Evolutionary conservation across 2,797 vertebrate species (phyloP).

Genomic region (Fistularia tabacaria): DNA sequence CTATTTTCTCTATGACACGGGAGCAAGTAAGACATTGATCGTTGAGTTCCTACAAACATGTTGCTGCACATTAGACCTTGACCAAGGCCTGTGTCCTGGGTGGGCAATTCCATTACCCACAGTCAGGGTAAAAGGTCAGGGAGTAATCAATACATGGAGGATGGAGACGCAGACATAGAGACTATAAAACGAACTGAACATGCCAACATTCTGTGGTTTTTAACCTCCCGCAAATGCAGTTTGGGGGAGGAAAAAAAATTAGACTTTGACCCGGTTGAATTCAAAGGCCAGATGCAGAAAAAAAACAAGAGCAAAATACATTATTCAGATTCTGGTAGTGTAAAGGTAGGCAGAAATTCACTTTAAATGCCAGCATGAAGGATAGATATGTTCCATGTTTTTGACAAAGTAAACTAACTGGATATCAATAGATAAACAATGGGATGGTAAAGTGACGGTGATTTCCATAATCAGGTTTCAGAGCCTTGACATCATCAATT

Average conservation of each 20-base stretch:
- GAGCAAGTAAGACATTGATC: conserved; percentile 47
- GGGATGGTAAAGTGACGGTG: too few relatives aligned
- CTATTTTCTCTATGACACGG: conserved; percentile 33
- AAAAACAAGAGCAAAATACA: not conserved
- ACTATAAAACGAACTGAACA: conserved; percentile 35
- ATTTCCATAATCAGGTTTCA: too few relatives aligned
- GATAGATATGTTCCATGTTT: too few relatives aligned
- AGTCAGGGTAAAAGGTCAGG: conserved; percentile 46
- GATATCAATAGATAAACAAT: too few relatives aligned
- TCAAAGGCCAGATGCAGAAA: not conserved
- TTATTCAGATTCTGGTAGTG: conserved; percentile 10
- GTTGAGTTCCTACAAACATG: conserved; percentile 40
- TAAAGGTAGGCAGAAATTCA: not conserved
- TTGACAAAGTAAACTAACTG: too few relatives aligned
- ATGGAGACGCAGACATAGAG: conserved; percentile 37
- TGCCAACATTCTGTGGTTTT: conserved; percentile 10
- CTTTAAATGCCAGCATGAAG: not conserved
- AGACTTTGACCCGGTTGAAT: conserved; percentile 27
- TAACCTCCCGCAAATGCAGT: conserved; percentile 25
- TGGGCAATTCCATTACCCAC: conserved; percentile 68
- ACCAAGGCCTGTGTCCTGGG: conserved; percentile 48
- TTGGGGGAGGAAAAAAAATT: conserved; percentile 16
- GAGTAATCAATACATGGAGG: conserved; percentile 56
- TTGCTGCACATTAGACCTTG: conserved; percentile 63
- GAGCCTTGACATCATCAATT: too few relatives aligned